phyloP scores from a whole-genome alignment of 2,797 vertebrate species.

The Tiaroga cobitis region DNA sequence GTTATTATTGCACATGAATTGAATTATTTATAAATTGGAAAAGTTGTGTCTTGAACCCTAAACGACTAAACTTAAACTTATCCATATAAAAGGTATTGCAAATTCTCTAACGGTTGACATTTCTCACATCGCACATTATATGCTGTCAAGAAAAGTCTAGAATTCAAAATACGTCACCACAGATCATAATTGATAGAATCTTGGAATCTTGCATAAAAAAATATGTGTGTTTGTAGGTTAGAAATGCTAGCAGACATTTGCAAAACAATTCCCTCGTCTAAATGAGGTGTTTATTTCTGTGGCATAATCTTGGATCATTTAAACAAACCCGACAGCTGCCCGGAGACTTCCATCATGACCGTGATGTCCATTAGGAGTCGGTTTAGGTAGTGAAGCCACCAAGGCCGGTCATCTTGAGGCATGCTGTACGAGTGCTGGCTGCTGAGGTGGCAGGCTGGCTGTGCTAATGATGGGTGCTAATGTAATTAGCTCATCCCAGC shows the following conservation, averaged over 20 bases:
- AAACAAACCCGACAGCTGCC: constrained; percentile 18
- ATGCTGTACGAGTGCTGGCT: constrained; percentile 55
- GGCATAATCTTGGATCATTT: constrained; percentile 37
- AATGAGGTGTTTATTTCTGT: constrained; percentile 30
- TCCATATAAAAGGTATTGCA: not conserved
- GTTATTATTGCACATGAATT: not conserved
- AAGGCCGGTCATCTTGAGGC: constrained; percentile 40
- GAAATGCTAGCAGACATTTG: not conserved
- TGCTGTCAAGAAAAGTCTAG: not conserved
- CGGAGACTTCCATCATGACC: constrained; percentile 27
- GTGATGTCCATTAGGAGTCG: constrained; percentile 27
- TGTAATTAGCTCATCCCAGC: constrained; percentile 77
- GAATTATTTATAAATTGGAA: not conserved
- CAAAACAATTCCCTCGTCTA: not conserved
- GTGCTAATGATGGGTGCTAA: constrained; percentile 79
- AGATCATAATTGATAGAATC: not conserved
- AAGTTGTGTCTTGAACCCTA: not conserved
- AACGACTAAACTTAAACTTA: not conserved
- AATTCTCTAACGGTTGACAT: not conserved
- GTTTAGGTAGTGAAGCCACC: constrained; percentile 29
- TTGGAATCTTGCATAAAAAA: not conserved
- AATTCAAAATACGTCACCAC: not conserved
- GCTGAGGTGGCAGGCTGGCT: constrained; percentile 73
- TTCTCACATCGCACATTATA: not conserved
- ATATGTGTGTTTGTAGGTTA: not conserved